A percentile compares a stretch with the other conserved stretches of the same genome.
phyloP scores from a whole-genome alignment of 2,797 vertebrate genomes.

The Graptemys geographica region DNA sequence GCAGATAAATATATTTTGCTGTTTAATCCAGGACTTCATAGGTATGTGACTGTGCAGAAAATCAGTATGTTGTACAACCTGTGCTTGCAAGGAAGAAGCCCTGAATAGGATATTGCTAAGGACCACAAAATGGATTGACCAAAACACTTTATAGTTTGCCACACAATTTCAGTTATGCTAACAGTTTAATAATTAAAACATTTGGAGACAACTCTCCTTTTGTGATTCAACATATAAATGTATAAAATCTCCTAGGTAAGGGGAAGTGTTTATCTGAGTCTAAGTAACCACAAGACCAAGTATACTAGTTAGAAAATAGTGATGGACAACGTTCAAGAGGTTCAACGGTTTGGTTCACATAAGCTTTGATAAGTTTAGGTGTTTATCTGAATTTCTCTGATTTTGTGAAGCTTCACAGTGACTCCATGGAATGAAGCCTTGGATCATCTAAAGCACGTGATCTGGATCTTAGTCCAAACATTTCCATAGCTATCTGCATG shows the following conservation, averaged over 20 bases:
- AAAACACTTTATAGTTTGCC: neutral
- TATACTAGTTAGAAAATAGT: neutral
- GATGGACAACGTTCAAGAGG: neutral
- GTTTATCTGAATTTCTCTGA: neutral
- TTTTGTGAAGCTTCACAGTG: neutral
- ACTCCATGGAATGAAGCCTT: neutral
- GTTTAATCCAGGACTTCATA: accelerated
- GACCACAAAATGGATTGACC: neutral
- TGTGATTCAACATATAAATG: neutral
- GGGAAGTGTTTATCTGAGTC: neutral
- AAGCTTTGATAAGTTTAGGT: neutral
- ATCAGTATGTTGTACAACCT: neutral
- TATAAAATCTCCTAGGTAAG: neutral
- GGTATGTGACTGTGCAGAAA: neutral
- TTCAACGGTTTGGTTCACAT: neutral
- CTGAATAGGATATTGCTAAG: constrained; percentile 14
- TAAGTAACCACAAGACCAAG: neutral
- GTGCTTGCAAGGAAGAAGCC: neutral
- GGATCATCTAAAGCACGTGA: neutral
- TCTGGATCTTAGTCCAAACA: neutral
- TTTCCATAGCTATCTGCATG: neutral
- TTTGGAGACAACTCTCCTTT: neutral
- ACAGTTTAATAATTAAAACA: neutral
- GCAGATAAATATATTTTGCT: neutral
- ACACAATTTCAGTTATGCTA: neutral